Conservation (phyloP, 2,888 invertebrate genomes). For the Pterostichus madidus region DNA sequence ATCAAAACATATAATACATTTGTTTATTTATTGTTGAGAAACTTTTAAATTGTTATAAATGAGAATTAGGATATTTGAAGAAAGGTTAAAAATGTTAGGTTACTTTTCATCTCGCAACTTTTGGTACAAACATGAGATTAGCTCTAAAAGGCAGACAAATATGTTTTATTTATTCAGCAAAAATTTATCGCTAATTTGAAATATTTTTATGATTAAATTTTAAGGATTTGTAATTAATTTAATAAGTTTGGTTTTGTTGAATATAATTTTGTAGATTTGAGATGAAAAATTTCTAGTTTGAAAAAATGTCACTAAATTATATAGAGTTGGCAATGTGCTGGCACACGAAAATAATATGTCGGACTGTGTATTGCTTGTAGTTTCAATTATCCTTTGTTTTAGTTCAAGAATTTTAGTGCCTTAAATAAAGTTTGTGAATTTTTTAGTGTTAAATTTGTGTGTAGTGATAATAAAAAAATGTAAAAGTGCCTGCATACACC, state of each 20-base stretch:
- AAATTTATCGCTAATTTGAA: not conserved
- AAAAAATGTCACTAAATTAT: conserved; percentile 56
- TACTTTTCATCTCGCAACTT: conserved; percentile 17
- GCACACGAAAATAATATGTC: conserved; percentile 66
- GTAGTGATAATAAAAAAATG: conserved; percentile 60
- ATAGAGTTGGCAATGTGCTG: conserved; percentile 64
- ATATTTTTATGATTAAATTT: not conserved
- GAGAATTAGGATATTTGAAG: not conserved
- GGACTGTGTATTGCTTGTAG: conserved; percentile 66
- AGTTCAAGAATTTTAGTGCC: conserved; percentile 75
- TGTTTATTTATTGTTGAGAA: conserved; percentile 18
- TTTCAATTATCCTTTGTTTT: conserved; percentile 76
- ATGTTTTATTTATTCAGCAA: not conserved
- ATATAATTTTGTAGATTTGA: conserved; percentile 13
- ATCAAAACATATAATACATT: conserved; percentile 27
- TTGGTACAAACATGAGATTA: not conserved
- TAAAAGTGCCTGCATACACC: conserved; percentile 47
- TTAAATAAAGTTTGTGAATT: conserved; percentile 71
- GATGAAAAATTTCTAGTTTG: conserved; percentile 17
- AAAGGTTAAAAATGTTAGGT: conserved; percentile 35
- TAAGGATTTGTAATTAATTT: not conserved
- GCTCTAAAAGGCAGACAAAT: not conserved
- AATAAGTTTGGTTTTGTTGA: conserved; percentile 18
- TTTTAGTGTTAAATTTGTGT: conserved; percentile 65
- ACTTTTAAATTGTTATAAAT: conserved; percentile 6